Percentiles rank a stretch among this genome's conserved stretches.
Evolutionary conservation across 2,888 invertebrate genomes (phyloP).

Genomic region (Leptogaster cylindrica): DNA sequence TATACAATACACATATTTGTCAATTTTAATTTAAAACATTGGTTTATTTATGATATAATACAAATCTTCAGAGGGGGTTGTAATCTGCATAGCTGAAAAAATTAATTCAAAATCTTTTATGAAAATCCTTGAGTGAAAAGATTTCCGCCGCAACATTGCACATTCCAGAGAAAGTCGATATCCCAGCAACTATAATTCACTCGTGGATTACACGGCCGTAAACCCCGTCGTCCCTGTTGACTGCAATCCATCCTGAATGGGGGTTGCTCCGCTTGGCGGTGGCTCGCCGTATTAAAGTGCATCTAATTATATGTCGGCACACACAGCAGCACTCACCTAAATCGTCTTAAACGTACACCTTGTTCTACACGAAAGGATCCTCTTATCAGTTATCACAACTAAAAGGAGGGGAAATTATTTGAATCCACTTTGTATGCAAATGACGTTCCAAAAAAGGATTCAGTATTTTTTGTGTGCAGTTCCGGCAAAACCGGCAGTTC

Average conservation of each 20-base stretch:
- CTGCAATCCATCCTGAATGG: not conserved
- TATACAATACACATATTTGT: too few species aligned
- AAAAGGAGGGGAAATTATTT: slow-evolving; percentile 27
- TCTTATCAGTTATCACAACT: slow-evolving; percentile 27
- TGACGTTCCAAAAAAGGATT: slow-evolving; percentile 29
- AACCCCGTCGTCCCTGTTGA: slow-evolving; percentile 1
- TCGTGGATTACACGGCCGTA: slow-evolving; percentile 2
- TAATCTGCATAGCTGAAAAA: too few species aligned
- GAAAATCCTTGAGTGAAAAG: too few species aligned
- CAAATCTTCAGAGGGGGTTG: too few species aligned
- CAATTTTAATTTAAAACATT: too few species aligned
- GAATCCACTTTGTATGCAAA: slow-evolving; percentile 40
- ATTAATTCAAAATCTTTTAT: too few species aligned
- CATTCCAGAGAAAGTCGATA: slow-evolving; percentile 14
- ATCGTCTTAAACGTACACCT: slow-evolving; percentile 33
- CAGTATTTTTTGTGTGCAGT: slow-evolving; percentile 10
- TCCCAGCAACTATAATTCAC: slow-evolving; percentile 22
- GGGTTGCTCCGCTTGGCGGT: not conserved
- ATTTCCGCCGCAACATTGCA: too few species aligned
- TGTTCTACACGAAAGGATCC: slow-evolving; percentile 35
- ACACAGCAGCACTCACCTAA: slow-evolving; percentile 16
- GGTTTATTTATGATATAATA: too few species aligned
- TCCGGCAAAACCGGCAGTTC: not conserved
- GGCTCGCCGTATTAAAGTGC: slow-evolving; percentile 23
- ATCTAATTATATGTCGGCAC: slow-evolving; percentile 22